Evolutionary conservation across 2,113 vertebrate genomes (phyloP), one percentile per base, ranked within the genome.

Genomic region (Ascaphus truei): DNA sequence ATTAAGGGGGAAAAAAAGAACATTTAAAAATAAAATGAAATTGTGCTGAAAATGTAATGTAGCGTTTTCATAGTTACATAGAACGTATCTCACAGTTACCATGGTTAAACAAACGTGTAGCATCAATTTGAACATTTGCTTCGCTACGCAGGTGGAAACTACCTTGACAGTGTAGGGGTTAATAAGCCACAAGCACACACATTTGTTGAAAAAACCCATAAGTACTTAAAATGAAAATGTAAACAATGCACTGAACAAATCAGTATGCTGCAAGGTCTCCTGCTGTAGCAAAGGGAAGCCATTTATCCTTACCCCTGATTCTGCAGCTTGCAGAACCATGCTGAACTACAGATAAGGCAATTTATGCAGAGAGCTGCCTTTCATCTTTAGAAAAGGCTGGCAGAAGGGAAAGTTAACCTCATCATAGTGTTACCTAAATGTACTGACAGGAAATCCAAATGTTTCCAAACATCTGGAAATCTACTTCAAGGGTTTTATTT

Each of bases 381-480:
- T 79, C 71, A 79, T 85, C 80, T 88, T 74, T 76, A 76, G 65
- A 79, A 71, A 79, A 73, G 80, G 75, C 67, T 79, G 79, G 85
- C 74, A 83, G 81, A 85, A 80, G 79, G 63, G 81, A 87, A 85
- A 85, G 86, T 85, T 78, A 84, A 78, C 73, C 62, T 85, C 71
- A 83, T 83, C 81, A 79, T 75, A 83, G 77, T 80, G 83, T 82
- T 76, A 83, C 73, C 75, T 85, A 85, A 87, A 84, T 80, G 76
- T 76, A 85, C 78, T 81, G 79, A 79, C 78, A 85, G 80, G 80
- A 85, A 83, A 86, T 79, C 79, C 74, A 78, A 88, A 85, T 82
- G 78, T 82, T 87, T 81, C 75, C 79, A 84, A 86, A 82, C 72
- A 88, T 83, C 78, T 83, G 79, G 81, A 86, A 85, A 84, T 80